Base-by-base conservation (phyloP, 2,113 vertebrate species). In the Dascyllus trimaculatus region DNA sequence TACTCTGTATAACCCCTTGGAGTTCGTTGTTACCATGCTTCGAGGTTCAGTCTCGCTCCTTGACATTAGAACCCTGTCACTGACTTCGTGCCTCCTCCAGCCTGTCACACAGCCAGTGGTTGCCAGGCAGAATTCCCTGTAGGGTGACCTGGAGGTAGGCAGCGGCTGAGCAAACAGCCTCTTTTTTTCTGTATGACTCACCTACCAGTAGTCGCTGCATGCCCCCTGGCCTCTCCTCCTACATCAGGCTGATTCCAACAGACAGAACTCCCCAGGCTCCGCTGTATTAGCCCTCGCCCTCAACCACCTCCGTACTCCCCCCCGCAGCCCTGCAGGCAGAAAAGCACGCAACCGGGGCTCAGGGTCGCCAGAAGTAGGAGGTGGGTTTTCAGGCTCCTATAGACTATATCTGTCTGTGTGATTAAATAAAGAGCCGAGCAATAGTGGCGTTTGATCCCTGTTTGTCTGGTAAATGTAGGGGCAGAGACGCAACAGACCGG, bases 171-270 rank as follows among this genome's bases (percentile, higher is more conserved):
- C 82, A 84, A 81, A 80, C 56, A 68, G 68, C 74, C 75, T 70
- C 68, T 5, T n/a, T 74, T 87, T 79, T 51, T 76, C 64, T 18
- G 38, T 53, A 40, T 89, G 91, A 93, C 68, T 92, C 85, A 89
- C 86, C 85, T 81, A 80, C 62, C 81, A 77, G 81, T 79, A 49
- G 57, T 73, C 3, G 10, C 74, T 58, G 22, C 38, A 5, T 52
- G 66, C 58, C 85, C 83, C 54, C 74, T 70, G 80, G 82, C 82
- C 67, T 82, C 11, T 10, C 76, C 83, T 70, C 63, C 75, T 74
- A 59, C 71, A 80, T 92, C 81, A 88, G 46, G 19, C 79, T 90
- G 85, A 94, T 90, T 80, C 78, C 68, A 87, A 73, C 62, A 52
- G 91, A 86, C 90, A 89, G 8, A 17, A 32, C 76, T 76, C 86